Conservation (phyloP, 2,113 vertebrate species). For the Lonchura striata region DNA sequence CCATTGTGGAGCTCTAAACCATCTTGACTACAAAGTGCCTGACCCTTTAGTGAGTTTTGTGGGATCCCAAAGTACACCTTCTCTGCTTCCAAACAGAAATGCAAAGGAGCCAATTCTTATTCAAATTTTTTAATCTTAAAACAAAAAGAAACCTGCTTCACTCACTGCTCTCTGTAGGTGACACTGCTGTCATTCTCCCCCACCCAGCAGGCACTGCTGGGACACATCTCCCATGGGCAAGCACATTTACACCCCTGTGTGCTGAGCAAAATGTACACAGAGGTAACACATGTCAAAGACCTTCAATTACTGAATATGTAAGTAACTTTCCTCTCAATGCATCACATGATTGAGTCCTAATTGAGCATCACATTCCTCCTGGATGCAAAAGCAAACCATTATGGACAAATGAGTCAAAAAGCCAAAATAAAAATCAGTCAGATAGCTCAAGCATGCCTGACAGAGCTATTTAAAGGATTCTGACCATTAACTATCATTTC, state of each 20-base stretch:
- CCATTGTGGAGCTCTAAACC: not conserved
- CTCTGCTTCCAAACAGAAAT: not conserved
- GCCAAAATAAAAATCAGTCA: conserved; percentile 51
- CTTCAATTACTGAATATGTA: not conserved
- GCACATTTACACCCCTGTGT: not conserved
- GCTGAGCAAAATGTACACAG: not conserved
- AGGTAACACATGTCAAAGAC: not conserved
- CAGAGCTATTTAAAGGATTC: conserved; percentile 52
- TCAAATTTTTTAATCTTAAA: not conserved
- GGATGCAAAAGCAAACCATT: conserved; percentile 42
- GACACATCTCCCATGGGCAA: not conserved
- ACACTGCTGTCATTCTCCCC: not conserved
- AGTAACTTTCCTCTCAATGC: conserved; percentile 4
- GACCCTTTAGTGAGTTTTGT: not conserved
- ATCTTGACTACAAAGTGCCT: accelerated
- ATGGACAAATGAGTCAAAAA: conserved; percentile 32
- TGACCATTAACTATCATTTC: conserved; percentile 43
- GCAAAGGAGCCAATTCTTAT: not conserved
- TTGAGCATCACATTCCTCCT: conserved; percentile 28
- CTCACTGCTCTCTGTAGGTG: not conserved
- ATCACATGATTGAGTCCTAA: conserved; percentile 22
- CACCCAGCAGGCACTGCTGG: not conserved
- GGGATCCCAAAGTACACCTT: not conserved
- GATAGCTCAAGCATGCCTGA: conserved; percentile 7
- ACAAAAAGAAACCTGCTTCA: not conserved